Conservation (phyloP, 2,113 vertebrate species). For the Cervus canadensis region DNA sequence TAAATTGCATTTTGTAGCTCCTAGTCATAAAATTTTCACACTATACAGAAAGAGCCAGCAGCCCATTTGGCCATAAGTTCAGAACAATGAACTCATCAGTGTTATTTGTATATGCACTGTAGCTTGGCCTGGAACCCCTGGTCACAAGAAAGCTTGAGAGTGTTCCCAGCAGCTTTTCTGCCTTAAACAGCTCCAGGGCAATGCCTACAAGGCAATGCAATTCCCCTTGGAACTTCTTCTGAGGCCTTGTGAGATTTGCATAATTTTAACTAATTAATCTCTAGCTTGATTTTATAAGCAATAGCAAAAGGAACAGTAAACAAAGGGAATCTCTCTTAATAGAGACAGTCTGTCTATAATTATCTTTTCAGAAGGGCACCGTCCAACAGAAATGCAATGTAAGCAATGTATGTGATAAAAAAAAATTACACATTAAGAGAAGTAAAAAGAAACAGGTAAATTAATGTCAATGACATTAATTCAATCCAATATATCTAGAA, state of each 20-base stretch:
- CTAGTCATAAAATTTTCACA: conserved; percentile 74
- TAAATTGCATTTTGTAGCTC: conserved; percentile 63
- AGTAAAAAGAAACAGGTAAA: background rate
- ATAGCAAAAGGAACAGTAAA: background rate
- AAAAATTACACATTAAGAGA: background rate
- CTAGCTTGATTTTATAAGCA: conserved; percentile 45
- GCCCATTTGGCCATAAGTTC: conserved; percentile 69
- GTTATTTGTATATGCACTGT: conserved; percentile 77
- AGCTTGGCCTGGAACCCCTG: conserved; percentile 58
- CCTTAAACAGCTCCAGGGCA: conserved; percentile 26
- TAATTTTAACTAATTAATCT: conserved; percentile 71
- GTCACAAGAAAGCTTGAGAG: conserved; percentile 67
- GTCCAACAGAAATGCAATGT: background rate
- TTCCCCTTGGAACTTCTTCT: conserved; percentile 68
- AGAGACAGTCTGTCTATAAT: background rate
- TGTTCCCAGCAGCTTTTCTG: conserved; percentile 60
- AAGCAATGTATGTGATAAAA: background rate
- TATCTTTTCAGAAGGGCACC: background rate
- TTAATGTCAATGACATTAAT: background rate
- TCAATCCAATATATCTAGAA: background rate
- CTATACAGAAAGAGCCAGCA: conserved; percentile 63
- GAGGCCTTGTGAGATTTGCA: conserved; percentile 67
- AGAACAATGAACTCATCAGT: conserved; percentile 76
- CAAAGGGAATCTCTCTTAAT: background rate
- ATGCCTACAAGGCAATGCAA: conserved; percentile 57